These are phyloP conservation scores for Paguma larvata DNA, from an alignment of 2,797 vertebrate genomes.

Conservation along the genomic window DNA sequence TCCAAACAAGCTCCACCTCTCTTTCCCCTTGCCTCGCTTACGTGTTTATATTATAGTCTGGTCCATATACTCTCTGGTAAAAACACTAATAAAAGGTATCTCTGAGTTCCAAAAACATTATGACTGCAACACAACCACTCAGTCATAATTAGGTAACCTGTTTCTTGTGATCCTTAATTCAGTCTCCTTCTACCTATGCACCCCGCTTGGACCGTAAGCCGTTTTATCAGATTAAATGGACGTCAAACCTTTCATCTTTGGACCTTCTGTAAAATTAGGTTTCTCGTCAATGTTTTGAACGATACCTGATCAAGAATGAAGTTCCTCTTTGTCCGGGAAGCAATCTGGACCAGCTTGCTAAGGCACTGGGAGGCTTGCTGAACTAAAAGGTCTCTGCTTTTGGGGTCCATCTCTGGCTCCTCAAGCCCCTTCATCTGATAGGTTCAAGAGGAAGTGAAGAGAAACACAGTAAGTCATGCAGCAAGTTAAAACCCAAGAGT, in stretches of 20 bases:
- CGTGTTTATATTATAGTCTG: background rate
- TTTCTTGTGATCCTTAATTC: background rate
- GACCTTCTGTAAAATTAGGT: background rate
- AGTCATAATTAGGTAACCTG: background rate
- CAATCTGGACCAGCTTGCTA: constrained; percentile 93
- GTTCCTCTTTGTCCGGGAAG: constrained; percentile 92
- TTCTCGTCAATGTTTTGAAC: background rate
- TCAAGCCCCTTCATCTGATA: constrained; percentile 85
- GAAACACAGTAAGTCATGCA: constrained; percentile 8
- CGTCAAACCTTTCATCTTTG: background rate
- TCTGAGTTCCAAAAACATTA: background rate
- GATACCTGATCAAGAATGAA: constrained; percentile 96
- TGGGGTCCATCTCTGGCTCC: constrained; percentile 84
- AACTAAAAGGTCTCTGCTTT: constrained; percentile 88
- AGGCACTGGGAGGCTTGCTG: constrained; percentile 95
- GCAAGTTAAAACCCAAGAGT: background rate
- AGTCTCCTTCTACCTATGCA: background rate
- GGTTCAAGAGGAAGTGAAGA: background rate
- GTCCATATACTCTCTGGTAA: background rate
- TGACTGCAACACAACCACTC: background rate
- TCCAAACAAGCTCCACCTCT: background rate
- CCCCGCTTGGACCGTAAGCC: background rate
- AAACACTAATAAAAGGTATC: background rate
- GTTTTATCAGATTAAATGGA: background rate
- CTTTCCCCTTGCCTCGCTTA: background rate